These are phyloP conservation scores for Rosalia funebris DNA, from an alignment of 2,888 invertebrate species.

Conservation along the genomic window DNA sequence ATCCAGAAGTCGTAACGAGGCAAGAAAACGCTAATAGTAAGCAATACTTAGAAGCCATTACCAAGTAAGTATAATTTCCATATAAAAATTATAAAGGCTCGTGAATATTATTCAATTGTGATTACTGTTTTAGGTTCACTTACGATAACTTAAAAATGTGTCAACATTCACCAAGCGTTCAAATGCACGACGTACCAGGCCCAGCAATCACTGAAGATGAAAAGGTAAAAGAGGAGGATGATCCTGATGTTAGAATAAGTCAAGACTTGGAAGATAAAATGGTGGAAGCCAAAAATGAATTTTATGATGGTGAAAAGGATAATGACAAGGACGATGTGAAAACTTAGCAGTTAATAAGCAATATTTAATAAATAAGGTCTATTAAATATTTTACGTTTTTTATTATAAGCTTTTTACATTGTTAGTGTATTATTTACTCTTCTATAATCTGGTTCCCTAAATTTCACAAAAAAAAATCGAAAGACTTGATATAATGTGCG, in stretches of 20 bases:
- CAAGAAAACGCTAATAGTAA: slow-evolving; percentile 95
- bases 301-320: slow-evolving; percentile 90
- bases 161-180: slow-evolving; percentile 94
- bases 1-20: slow-evolving; percentile 89
- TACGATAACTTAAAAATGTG: slow-evolving; percentile 94
- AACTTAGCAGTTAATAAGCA: slow-evolving; percentile 46
- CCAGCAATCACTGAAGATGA: slow-evolving; percentile 82
- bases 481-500: too few species aligned
- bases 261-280: slow-evolving; percentile 84
- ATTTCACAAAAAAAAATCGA: too few species aligned
- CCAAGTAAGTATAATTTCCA: slow-evolving; percentile 63
- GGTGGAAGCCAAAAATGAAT: slow-evolving; percentile 87
- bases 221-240: slow-evolving; percentile 77
- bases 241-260: slow-evolving; percentile 83
- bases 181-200: slow-evolving; percentile 95
- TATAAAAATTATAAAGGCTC: too few species aligned
- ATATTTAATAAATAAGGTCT: slow-evolving; percentile 1
- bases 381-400: too few species aligned
- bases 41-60: slow-evolving; percentile 93
- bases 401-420: too few species aligned
- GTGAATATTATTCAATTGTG: too few species aligned
- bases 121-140: slow-evolving; percentile 77
- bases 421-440: too few species aligned
- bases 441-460: too few species aligned
- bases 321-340: slow-evolving; percentile 78